Evolutionary conservation across 2,797 vertebrate species (phyloP), one percentile per base, ranked within the genome.

Genomic region (Choloepus didactylus): DNA sequence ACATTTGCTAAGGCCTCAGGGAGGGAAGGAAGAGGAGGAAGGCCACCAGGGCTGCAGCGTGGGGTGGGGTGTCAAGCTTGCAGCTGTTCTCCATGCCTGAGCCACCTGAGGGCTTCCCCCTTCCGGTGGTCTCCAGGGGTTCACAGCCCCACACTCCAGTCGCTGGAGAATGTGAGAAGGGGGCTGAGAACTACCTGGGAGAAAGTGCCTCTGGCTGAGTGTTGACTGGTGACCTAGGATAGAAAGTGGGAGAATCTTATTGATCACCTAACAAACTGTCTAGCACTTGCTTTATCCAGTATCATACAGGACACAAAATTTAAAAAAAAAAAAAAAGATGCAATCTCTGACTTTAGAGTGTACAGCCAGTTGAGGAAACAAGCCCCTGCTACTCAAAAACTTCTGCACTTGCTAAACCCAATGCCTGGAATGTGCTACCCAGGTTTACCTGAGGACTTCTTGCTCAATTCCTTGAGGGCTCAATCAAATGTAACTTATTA

Each of bases 31-130:
- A 0, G 1, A 35, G 16, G 41, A 67, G 88, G 59, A 25, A 16
- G 35, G 62, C 41, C n/a, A 41, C 46, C 0, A 6, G 10, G 44
- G 51, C 56, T 3, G 38, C 27, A 27, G 46, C 2, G 9, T 15
- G 25, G 41, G 9, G 46, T 29, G 2, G 16, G 14, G 79, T 44
- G 18, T 9, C 4, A n/a, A 67, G n/a, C 4, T 18, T 35, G 12
- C 7, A 31, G n/a, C 19, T 2, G 0, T 41, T 29, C 8, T 25
- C 16, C 0, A 5, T 1, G 6, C 1, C 27, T 11, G 25, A 29
- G 8, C 35, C 56, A 19, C 51, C 31, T 46, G 25, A 31, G 44
- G 8, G 16, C 2, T 25, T 27, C 44, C 16, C 16, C 72, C 29
- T 6, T 29, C 49, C 38, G 4, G 7, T 31, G 9, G 10, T 18